These are phyloP conservation scores for Cosmia pyralina DNA, from an alignment of 2,888 invertebrate genomes.

Conservation along the genomic window DNA sequence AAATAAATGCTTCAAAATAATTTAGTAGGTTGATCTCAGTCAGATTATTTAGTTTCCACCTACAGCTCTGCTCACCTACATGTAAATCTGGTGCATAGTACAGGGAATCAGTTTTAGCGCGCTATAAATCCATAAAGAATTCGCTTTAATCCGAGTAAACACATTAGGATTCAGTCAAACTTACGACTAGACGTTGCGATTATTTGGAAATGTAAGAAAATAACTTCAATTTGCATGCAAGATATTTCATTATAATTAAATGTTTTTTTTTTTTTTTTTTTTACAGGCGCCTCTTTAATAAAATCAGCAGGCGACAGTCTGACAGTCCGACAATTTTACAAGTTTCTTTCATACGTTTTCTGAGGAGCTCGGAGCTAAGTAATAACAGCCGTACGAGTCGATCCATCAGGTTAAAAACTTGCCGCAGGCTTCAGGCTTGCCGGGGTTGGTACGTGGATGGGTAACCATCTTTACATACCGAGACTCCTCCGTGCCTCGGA, in stretches of 20 bases:
- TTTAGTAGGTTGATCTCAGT: neutral
- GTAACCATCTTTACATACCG: too few species aligned
- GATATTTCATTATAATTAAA: neutral
- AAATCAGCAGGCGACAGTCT: too few species aligned
- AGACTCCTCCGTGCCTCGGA: too few species aligned
- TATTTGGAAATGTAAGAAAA: neutral
- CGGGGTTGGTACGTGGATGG: too few species aligned
- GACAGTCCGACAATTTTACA: neutral
- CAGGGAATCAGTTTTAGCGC: conserved; percentile 62
- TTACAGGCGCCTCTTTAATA: too few species aligned
- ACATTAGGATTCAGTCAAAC: conserved; percentile 26
- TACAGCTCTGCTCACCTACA: conserved; percentile 27
- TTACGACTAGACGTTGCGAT: conserved; percentile 28
- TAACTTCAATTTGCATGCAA: neutral
- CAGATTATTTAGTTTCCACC: conserved; percentile 41
- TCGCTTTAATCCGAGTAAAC: conserved; percentile 63
- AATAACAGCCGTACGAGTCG: too few species aligned
- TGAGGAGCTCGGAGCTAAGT: too few species aligned
- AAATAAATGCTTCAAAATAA: conserved; percentile 24
- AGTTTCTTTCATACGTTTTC: neutral
- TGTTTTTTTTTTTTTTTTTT: too few species aligned
- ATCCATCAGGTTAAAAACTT: too few species aligned
- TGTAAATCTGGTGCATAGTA: conserved; percentile 46
- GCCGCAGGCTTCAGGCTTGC: too few species aligned
- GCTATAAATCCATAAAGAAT: conserved; percentile 68